Evolutionary conservation across 2,113 vertebrate genomes (phyloP), one percentile per base, ranked within the genome.

Genomic region (Sardina pilchardus): DNA sequence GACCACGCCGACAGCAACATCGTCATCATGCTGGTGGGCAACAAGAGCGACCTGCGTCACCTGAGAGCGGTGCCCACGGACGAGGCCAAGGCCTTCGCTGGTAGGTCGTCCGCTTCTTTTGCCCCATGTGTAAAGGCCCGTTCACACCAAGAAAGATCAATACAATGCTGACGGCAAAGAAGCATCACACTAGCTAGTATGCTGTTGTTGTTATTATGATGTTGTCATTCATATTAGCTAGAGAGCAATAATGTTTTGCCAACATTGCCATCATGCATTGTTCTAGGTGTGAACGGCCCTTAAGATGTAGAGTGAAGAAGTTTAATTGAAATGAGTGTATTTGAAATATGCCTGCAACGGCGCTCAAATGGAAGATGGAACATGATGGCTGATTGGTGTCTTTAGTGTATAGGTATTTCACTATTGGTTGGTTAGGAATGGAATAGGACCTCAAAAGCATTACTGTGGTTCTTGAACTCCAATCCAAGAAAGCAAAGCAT

Each of bases 21-120:
- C 0, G 95, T 96, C 93, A 96, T 97, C 94, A 97, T 97, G 97
- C 90, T 97, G 30, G 96, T 97, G 92, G 97, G 97, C 82, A 97
- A 97, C 94, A 97, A 97, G 92, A 95, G 95, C 1, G 94, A 95
- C 85, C 90, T 95, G 47, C 94, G 95, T 34, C 96, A 97, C 91
- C 93, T 97, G 0, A 91, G 96, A n/a, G 96, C 96, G 0, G 96
- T 97, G 87, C 96, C 96, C 88, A 96, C 95, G 0, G 96, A 97
- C 0, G 95, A 97, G 90, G 95, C 96, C 86, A 94, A 88, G 88
- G 95, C 94, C 53, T 95, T 97, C 0, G 92, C 97, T 94, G 96
- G 96, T 97, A 84, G 3, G 12, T 5, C 47, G 2, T 42, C 59
- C n/a, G 16, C n/a, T 44, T 39, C 39, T 42, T 2, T 4, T 42